Percentiles rank a stretch among this genome's conserved stretches.
Evolutionary conservation across 1,140 invertebrate genomes (phyloP).

Genomic region (Pentalonia nigronervosa): DNA sequence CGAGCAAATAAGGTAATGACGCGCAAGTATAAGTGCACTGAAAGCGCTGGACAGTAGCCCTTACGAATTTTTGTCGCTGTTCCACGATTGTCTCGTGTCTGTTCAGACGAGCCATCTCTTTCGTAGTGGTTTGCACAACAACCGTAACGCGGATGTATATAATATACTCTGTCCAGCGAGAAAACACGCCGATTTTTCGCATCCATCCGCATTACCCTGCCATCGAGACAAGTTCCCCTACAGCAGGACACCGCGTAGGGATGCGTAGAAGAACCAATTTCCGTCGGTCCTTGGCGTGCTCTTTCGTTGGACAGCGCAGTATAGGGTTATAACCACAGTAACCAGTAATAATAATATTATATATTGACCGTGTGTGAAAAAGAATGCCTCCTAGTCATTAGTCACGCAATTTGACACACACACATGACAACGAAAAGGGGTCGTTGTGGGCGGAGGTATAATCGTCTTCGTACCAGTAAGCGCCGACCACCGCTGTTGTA

Average conservation of each 20-base stretch:
- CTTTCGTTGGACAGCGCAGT: no score
- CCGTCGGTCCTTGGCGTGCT: no score
- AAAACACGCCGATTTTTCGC: no score
- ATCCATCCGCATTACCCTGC: no score
- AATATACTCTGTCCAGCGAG: no score
- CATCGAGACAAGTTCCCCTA: no score
- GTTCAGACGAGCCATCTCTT: background rate
- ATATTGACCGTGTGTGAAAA: background rate
- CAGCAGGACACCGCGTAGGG: no score
- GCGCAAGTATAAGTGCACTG: background rate
- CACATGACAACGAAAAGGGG: background rate
- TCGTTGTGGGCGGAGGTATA: background rate
- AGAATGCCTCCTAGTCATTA: background rate
- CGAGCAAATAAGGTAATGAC: background rate
- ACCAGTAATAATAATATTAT: background rate
- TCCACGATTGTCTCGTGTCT: background rate
- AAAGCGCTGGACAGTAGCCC: background rate
- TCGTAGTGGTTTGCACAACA: background rate
- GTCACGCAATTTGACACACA: conserved; percentile 32
- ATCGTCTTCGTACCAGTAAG: conserved; percentile 5
- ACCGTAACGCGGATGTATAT: no score
- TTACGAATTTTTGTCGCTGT: background rate
- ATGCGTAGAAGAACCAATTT: no score
- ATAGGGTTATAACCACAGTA: background rate
- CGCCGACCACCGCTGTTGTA: background rate